These are phyloP conservation scores for Lepidotrigona ventralis DNA, from an alignment of 1,140 invertebrate species.

Conservation along the genomic window DNA sequence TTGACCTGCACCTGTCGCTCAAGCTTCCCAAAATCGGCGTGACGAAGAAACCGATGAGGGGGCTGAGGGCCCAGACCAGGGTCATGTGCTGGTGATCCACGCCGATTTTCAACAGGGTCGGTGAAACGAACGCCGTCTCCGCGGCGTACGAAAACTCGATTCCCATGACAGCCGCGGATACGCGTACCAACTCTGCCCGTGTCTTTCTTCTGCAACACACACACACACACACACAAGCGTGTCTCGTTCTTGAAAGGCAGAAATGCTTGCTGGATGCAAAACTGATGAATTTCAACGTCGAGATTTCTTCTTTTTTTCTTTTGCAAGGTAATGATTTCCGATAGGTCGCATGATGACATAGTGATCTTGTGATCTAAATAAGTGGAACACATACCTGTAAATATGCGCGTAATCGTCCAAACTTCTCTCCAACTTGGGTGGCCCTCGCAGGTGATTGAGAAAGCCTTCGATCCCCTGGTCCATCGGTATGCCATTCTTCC, in stretches of 20 bases:
- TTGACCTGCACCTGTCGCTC: slow-evolving; percentile 92
- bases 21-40: slow-evolving; percentile 95
- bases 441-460: slow-evolving; percentile 75
- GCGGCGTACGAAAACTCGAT: slow-evolving; percentile 99
- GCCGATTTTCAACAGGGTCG: slow-evolving; percentile 95
- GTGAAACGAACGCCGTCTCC: slow-evolving; percentile 98
- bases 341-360: no score
- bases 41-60: slow-evolving; percentile 94
- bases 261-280: no score
- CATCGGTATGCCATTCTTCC: slow-evolving; percentile 79
- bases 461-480: slow-evolving; percentile 74
- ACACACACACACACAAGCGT: neutral
- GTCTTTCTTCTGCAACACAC: slow-evolving; percentile 84
- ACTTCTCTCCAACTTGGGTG: slow-evolving; percentile 75
- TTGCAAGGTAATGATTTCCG: no score
- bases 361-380: no score
- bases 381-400: slow-evolving; percentile 82
- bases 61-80: slow-evolving; percentile 96
- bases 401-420: slow-evolving; percentile 86
- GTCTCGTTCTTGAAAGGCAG: no score
- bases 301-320: neutral
- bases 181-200: slow-evolving; percentile 89
- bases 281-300: neutral
- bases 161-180: slow-evolving; percentile 97
- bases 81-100: slow-evolving; percentile 96